phyloP scores from a whole-genome alignment of 2,797 vertebrate species.

The Neosilurus mollespiculum region DNA sequence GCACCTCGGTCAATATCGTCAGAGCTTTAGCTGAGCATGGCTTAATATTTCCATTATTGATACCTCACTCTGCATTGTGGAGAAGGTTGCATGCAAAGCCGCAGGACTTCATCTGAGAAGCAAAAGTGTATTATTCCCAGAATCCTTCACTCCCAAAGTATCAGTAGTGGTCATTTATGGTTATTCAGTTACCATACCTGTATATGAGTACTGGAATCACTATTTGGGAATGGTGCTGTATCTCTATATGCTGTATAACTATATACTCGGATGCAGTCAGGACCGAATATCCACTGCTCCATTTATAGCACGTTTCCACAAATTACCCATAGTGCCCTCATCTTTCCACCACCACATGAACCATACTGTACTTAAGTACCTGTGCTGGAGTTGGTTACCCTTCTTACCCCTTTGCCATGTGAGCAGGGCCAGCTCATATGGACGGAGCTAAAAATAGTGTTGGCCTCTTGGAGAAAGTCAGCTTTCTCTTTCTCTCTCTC shows the following conservation, averaged over 20 bases:
- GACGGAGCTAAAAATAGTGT: not conserved
- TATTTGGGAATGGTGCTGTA: not conserved
- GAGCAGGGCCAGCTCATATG: not conserved
- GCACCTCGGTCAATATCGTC: constrained; percentile 43
- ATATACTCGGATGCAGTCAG: too few relatives aligned
- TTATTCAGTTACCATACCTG: not conserved
- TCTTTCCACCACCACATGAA: not conserved
- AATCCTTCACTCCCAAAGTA: not conserved
- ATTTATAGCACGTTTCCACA: not conserved
- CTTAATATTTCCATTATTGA: constrained; percentile 54
- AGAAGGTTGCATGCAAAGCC: not conserved
- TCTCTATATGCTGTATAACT: too few relatives aligned
- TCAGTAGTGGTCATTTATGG: not conserved
- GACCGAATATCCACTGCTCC: too few relatives aligned
- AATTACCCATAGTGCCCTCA: not conserved
- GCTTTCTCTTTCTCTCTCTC: not conserved
- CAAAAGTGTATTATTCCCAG: not conserved
- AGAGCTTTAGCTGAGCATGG: constrained; percentile 30
- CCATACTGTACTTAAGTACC: not conserved
- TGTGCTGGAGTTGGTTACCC: too few relatives aligned
- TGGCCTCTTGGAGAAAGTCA: too few relatives aligned
- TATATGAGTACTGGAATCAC: not conserved
- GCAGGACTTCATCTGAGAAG: not conserved
- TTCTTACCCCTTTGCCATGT: not conserved
- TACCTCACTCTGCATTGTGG: constrained; percentile 9